Conservation (phyloP, 2,888 invertebrate genomes). For the Ecdyonurus torrentis region DNA sequence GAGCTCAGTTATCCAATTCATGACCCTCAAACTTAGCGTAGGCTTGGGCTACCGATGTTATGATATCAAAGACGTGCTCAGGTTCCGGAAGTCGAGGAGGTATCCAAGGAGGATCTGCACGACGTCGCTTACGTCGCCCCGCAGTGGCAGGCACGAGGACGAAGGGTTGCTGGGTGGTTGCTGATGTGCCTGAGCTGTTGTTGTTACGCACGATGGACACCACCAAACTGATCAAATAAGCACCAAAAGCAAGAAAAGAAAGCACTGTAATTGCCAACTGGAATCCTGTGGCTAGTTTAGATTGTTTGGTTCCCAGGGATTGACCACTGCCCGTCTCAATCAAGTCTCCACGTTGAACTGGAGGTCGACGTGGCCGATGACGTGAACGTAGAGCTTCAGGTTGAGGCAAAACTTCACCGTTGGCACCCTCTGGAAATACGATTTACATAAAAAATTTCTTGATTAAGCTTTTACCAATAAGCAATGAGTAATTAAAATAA, state of each 20-base stretch:
- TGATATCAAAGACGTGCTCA: background rate
- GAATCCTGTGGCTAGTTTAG: conserved; percentile 38
- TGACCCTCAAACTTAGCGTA: background rate
- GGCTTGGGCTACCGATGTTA: background rate
- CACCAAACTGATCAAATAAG: conserved; percentile 60
- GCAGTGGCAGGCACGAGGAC: background rate
- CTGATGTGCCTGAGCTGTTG: background rate
- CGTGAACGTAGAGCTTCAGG: background rate
- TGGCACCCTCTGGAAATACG: too few relatives aligned
- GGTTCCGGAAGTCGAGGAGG: background rate
- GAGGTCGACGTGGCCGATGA: background rate
- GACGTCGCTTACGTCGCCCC: background rate
- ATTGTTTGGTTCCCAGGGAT: background rate
- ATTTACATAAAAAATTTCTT: too few relatives aligned
- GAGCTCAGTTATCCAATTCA: background rate
- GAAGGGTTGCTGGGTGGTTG: conserved; percentile 3
- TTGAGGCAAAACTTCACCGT: background rate
- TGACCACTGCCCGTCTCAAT: background rate
- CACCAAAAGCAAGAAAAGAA: conserved; percentile 70
- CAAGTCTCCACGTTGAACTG: background rate
- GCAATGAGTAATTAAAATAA: background rate
- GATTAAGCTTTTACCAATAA: too few relatives aligned
- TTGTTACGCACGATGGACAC: conserved; percentile 50
- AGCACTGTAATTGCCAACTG: conserved; percentile 60
- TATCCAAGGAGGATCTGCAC: background rate